Conservation (phyloP, 1,140 invertebrate genomes). For the Calosoma granatense region DNA sequence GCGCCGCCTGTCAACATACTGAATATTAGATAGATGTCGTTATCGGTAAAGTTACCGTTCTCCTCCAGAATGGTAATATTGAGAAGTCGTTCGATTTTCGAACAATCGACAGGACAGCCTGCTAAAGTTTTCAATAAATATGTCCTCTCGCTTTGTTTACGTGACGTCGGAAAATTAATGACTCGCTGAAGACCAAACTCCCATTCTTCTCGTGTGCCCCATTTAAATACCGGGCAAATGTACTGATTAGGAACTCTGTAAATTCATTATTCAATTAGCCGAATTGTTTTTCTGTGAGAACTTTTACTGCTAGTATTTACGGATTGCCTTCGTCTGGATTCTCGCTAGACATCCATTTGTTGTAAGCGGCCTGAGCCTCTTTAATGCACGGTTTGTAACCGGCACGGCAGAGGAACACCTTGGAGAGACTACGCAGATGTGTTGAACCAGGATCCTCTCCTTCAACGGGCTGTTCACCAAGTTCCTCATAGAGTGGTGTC, state of each 20-base stretch:
- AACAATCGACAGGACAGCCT: conserved; percentile 55
- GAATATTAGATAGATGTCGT: conserved; percentile 59
- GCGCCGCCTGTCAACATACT: conserved; percentile 55
- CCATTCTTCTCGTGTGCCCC: conserved; percentile 65
- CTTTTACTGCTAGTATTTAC: conserved; percentile 38
- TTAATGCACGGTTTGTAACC: conserved; percentile 61
- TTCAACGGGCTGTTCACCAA: conserved; percentile 39
- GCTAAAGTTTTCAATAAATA: conserved; percentile 64
- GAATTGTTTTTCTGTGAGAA: conserved; percentile 1
- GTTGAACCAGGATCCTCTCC: conserved; percentile 48
- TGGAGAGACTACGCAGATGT: conserved; percentile 48
- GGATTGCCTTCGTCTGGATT: conserved; percentile 62
- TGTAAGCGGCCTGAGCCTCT: conserved; percentile 52
- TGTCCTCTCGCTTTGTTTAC: conserved; percentile 59
- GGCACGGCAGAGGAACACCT: conserved; percentile 57
- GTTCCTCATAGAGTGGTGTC: conserved; percentile 54
- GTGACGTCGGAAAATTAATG: conserved; percentile 54
- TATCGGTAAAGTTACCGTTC: conserved; percentile 59
- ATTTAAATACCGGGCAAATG: conserved; percentile 67
- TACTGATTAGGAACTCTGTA: conserved; percentile 57
- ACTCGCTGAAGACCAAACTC: conserved; percentile 63
- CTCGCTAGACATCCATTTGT: conserved; percentile 53
- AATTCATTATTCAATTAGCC: not conserved
- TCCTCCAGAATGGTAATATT: conserved; percentile 54
- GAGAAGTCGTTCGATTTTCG: conserved; percentile 55